These are phyloP conservation scores for Urocyon cinereoargenteus DNA, from an alignment of 2,797 vertebrate genomes.

Conservation along the genomic window DNA sequence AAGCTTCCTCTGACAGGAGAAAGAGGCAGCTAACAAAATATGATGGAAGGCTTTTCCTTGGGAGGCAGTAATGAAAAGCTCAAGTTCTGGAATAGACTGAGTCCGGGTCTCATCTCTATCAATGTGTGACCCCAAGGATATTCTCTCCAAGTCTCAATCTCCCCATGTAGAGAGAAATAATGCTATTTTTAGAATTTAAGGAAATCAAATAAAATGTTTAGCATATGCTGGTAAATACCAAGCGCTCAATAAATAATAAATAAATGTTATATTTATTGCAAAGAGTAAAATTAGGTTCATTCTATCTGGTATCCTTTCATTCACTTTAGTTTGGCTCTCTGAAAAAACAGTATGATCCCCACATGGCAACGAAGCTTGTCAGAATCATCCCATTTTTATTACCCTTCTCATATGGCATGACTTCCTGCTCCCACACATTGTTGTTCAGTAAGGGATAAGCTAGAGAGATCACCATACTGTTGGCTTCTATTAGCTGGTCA, in stretches of 20 bases:
- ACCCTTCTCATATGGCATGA: background rate
- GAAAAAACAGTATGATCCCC: background rate
- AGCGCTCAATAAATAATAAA: background rate
- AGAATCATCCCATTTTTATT: background rate
- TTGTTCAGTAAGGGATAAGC: background rate
- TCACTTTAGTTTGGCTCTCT: slow-evolving; percentile 25
- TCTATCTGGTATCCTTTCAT: background rate
- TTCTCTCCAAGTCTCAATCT: background rate
- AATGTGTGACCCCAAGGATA: background rate
- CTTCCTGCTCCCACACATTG: background rate
- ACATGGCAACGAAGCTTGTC: background rate
- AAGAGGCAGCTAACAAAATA: background rate
- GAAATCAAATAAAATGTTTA: background rate
- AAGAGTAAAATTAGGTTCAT: slow-evolving; percentile 8
- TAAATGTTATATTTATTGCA: background rate
- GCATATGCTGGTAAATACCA: background rate
- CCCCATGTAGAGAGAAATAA: background rate
- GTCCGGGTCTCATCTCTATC: background rate
- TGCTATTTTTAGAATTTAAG: slow-evolving; percentile 17
- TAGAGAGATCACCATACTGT: background rate
- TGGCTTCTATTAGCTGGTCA: background rate
- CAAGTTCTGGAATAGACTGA: background rate
- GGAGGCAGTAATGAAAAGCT: background rate
- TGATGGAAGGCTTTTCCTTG: background rate
- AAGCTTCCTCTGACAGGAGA: background rate